Evolutionary conservation across 2,113 vertebrate species (phyloP), one percentile per base, ranked within the genome.

Genomic region (Coptodon rendalli): DNA sequence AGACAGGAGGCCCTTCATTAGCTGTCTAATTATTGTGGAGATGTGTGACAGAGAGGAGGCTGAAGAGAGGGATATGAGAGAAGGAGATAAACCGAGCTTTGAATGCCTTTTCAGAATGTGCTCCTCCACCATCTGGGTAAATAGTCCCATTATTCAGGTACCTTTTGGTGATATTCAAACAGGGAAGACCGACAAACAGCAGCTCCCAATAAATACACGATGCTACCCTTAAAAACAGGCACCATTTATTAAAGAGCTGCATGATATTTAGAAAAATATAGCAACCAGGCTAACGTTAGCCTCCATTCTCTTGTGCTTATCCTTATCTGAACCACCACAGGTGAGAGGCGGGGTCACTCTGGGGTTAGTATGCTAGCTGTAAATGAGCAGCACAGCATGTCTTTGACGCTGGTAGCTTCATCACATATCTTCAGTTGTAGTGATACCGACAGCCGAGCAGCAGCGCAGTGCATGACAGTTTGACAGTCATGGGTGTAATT

Each of bases 1-100:
- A 87, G 85, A 87, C 85, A 48, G 82, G 50, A 66, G 87, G 83
- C 63, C 84, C 81, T 86, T 92, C 89, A 88, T 90, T 90, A 88
- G 89, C 79, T 57, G 3, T 84, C 66, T 85, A 88, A 90, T 92
- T 92, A 92, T 86, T 84, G 84, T 79, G 36, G 34, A 68, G 84
- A 89, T 85, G 82, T 86, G 17, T 48, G 68, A 73, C 40, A 73
- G 22, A 71, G 36, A 73, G 22, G 22, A 45, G 38, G 38, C 68
- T 45, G 68, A 45, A 73, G 38, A 24, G 7, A 3, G 40, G 40
- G 68, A 45, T 45, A 45, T 45, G 40, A 34, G 71, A 84, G 52
- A 19, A 66, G 68, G 38, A 59, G 83, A 88, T 81, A 68, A 79
- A 84, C 14, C 36, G 14, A 54, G 68, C 22, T 29, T 48, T 45